These are phyloP conservation scores for Gambusia yucatana DNA, from an alignment of 2,797 vertebrate genomes.

Conservation along the genomic window DNA sequence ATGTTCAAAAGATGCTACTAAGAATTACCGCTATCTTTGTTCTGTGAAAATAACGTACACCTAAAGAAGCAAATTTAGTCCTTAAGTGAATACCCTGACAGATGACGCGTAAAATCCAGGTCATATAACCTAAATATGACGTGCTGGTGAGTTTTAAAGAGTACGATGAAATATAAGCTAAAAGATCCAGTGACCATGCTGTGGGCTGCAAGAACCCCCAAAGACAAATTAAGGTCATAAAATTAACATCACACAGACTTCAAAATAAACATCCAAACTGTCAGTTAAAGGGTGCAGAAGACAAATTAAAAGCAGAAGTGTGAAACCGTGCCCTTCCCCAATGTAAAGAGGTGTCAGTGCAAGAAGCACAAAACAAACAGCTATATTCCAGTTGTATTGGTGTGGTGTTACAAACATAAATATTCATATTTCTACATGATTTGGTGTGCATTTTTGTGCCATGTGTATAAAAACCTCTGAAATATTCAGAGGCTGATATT, in stretches of 20 bases:
- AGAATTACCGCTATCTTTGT: not conserved
- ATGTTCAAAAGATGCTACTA: not conserved
- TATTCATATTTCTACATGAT: not conserved
- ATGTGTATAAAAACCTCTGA: not conserved
- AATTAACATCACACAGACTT: not conserved
- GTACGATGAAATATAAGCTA: not conserved
- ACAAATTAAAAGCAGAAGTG: not conserved
- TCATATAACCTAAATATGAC: too few species aligned
- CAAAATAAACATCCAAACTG: too few species aligned
- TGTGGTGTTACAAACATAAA: not conserved
- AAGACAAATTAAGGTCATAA: not conserved
- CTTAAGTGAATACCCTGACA: not conserved
- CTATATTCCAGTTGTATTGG: not conserved
- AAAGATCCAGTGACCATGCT: not conserved
- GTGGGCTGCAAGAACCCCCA: not conserved
- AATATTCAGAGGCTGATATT: not conserved
- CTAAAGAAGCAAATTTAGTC: not conserved
- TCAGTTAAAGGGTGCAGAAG: not conserved
- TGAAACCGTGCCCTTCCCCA: not conserved
- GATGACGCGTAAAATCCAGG: too few species aligned
- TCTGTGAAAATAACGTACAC: not conserved
- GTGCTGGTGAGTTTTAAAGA: not conserved
- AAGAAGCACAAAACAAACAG: not conserved
- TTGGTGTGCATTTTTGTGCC: not conserved
- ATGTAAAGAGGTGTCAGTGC: not conserved